Base-by-base conservation (phyloP, 2,113 vertebrate species). In the Raphicerus campestris region DNA sequence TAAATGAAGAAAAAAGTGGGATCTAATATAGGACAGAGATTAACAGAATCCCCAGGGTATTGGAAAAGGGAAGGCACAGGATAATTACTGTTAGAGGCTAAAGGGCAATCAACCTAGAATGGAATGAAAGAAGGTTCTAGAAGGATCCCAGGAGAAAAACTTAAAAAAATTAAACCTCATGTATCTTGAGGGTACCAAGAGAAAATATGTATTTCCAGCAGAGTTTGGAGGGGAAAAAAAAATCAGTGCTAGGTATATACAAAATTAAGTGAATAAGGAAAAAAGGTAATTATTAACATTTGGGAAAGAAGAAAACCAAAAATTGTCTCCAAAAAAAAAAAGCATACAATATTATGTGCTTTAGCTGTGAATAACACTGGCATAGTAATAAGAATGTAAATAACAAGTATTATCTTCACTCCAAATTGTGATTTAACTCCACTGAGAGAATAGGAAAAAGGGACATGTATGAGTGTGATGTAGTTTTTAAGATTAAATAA, bases 231-330 rank as follows among this genome's bases (percentile, higher is more conserved):
- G 30, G 2, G 4, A 14, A 10, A 32, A 32, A 26, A 32, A 80
- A 90, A 60, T 89, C 39, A 94, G 42, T 53, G 20, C 56, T 82
- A 87, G 51, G 19, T 75, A 86, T 73, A 94, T 39, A 83, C 82
- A 96, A 78, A 96, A 86, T 32, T 75, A 85, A 89, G 51, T 97
- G 32, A 94, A 45, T 39, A 49, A 35, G 35, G 56, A 47, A 80
- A 56, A 70, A 56, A 24, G 35, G 3, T 26, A 92, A 91, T 42
- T 8, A 92, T 94, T 92, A 94, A 61, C 45, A 73, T 77, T 45
- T 13, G 30, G 45, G 60, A 94, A 92, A 95, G 24, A 86, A 20
- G 20, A 42, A 55, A 11, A 26, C 32, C 32, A 58, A 89, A 81
- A 91, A 53, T 16, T 73, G 17, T 63, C 78, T 17, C 4, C 13